Conservation (phyloP, 2,888 invertebrate genomes). For the Apodemia mormo region DNA sequence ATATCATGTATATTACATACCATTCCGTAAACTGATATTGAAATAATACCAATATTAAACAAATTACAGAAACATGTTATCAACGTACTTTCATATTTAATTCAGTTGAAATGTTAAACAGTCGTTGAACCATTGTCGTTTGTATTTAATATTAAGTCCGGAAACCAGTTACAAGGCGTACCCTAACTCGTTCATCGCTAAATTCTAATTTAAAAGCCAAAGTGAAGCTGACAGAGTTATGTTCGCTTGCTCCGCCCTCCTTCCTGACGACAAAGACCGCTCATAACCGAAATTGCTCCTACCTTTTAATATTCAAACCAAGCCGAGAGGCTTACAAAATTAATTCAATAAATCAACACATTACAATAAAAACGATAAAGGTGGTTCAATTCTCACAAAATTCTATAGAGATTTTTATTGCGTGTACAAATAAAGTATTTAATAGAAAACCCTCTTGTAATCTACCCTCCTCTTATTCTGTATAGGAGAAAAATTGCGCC, state of each 20-base stretch:
- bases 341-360: constrained; percentile 73
- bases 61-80: no score
- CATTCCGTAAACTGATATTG: no score
- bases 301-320: constrained; percentile 68
- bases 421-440: background rate
- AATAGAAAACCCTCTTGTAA: background rate
- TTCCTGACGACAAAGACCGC: constrained; percentile 60
- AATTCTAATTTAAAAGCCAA: constrained; percentile 21
- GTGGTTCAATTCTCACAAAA: constrained; percentile 41
- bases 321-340: constrained; percentile 68
- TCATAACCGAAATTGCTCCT: constrained; percentile 70
- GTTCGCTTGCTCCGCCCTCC: constrained; percentile 42
- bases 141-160: constrained; percentile 1
- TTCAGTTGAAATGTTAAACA: background rate
- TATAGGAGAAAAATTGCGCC: no score
- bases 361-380: constrained; percentile 53
- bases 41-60: no score
- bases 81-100: background rate
- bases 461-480: background rate
- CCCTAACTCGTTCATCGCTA: constrained; percentile 21
- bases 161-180: background rate
- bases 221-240: constrained; percentile 55
- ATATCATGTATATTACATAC: no score
- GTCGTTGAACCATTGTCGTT: background rate
- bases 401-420: constrained; percentile 19